Conservation (phyloP, 2,797 vertebrate species). For the Antennarius maculatus region DNA sequence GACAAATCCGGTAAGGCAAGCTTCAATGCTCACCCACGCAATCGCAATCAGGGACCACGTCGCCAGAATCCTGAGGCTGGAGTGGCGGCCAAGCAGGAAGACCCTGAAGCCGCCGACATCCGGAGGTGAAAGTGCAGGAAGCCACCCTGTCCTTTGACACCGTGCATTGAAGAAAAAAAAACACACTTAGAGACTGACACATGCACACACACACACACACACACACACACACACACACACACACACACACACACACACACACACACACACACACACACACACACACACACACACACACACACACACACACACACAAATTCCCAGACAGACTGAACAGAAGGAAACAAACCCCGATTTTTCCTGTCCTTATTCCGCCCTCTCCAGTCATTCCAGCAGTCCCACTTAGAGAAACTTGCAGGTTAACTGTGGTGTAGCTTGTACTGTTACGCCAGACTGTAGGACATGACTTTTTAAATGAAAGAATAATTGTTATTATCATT, state of each 20-base stretch:
- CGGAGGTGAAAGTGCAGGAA: slow-evolving; percentile 89
- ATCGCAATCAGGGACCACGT: slow-evolving; percentile 80
- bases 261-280: not conserved
- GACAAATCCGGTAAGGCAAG: slow-evolving; percentile 86
- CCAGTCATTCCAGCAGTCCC: slow-evolving; percentile 96
- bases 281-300: slow-evolving; percentile 11
- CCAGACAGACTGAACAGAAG: slow-evolving; percentile 77
- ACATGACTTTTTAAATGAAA: slow-evolving; percentile 54
- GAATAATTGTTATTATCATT: slow-evolving; percentile 73
- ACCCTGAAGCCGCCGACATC: slow-evolving; percentile 89
- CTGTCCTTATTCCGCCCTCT: slow-evolving; percentile 81
- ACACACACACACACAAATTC: slow-evolving; percentile 41
- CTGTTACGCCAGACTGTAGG: slow-evolving; percentile 83
- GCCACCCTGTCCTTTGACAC: slow-evolving; percentile 40
- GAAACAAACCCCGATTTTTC: slow-evolving; percentile 66
- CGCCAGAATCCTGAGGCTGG: slow-evolving; percentile 83
- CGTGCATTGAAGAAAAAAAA: slow-evolving; percentile 57
- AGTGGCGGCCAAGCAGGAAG: slow-evolving; percentile 86
- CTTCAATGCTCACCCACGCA: slow-evolving; percentile 78
- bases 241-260: no score
- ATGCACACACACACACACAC: slow-evolving; percentile 25
- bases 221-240: no score
- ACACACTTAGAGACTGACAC: slow-evolving; percentile 64
- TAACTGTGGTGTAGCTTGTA: slow-evolving; percentile 88
- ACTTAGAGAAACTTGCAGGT: slow-evolving; percentile 89